These are phyloP conservation scores for Holocentrus rufus DNA, from an alignment of 2,797 vertebrate species.

Conservation along the genomic window DNA sequence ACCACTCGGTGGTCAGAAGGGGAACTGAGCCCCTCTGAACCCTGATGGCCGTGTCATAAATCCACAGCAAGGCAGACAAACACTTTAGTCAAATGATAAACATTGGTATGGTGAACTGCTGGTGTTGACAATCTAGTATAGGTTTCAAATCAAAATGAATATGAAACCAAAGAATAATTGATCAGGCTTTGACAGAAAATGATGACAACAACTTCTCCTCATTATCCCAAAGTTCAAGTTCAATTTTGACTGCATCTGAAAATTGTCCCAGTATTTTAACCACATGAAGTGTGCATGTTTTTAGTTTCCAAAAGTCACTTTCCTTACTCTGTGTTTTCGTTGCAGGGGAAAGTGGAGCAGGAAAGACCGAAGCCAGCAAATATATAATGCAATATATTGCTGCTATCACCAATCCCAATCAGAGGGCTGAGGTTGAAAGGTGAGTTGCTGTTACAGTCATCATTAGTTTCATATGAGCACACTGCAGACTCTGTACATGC, in stretches of 20 bases:
- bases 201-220: too few relatives aligned
- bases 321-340: slow-evolving; percentile 21
- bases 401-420: slow-evolving; percentile 97
- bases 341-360: slow-evolving; percentile 97
- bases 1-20: slow-evolving; percentile 74
- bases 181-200: too few relatives aligned
- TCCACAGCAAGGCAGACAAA: neutral
- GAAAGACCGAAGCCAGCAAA: slow-evolving; percentile 99
- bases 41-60: neutral
- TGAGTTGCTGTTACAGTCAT: slow-evolving; percentile 71
- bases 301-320: neutral
- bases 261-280: neutral
- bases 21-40: slow-evolving; percentile 41
- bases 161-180: neutral
- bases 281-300: neutral
- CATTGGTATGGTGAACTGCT: neutral
- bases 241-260: neutral
- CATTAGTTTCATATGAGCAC: neutral
- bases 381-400: slow-evolving; percentile 99
- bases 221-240: too few relatives aligned
- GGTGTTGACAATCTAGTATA: neutral
- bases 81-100: neutral
- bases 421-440: slow-evolving; percentile 98
- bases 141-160: neutral
- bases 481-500: neutral